Evolutionary conservation across 2,113 vertebrate species (phyloP).

Genomic region (Eidolon helvum): DNA sequence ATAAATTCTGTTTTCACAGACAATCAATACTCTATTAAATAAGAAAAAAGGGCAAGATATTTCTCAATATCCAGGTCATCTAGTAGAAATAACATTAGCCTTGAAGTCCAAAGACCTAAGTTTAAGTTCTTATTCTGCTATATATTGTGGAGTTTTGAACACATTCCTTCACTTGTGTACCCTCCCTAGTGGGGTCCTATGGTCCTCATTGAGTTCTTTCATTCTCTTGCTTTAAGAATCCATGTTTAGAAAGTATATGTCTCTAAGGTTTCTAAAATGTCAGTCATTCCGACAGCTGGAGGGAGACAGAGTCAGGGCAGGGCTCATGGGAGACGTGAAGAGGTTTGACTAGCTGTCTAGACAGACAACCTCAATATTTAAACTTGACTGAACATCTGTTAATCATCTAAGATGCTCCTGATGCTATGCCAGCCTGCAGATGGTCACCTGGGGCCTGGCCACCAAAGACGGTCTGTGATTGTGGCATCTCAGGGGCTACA

Average conservation of each 20-base stretch:
- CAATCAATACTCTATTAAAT: not conserved
- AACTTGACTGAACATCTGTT: slow-evolving; percentile 62
- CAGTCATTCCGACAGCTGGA: slow-evolving; percentile 66
- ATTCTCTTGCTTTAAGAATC: not conserved
- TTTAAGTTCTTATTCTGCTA: not conserved
- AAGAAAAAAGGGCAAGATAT: not conserved
- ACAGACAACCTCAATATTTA: slow-evolving; percentile 71
- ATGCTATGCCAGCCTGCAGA: not conserved
- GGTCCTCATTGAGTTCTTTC: not conserved
- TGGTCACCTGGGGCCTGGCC: slow-evolving; percentile 10
- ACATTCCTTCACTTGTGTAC: not conserved
- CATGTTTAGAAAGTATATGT: slow-evolving; percentile 35
- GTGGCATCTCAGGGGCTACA: not conserved
- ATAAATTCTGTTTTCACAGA: not conserved
- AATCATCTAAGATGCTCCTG: slow-evolving; percentile 46
- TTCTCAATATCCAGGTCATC: not conserved
- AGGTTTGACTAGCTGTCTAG: slow-evolving; percentile 71
- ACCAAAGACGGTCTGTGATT: not conserved
- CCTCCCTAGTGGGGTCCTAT: not conserved
- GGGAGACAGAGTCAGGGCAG: not conserved
- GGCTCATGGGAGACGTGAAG: slow-evolving; percentile 35
- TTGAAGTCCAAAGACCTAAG: not conserved
- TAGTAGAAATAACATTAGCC: not conserved
- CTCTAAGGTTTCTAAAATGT: slow-evolving; percentile 47
- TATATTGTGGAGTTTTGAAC: not conserved